Percentiles rank a stretch among this genome's conserved stretches.
Evolutionary conservation across 2,888 invertebrate genomes (phyloP).

Genomic region (Podabrus alpinus): DNA sequence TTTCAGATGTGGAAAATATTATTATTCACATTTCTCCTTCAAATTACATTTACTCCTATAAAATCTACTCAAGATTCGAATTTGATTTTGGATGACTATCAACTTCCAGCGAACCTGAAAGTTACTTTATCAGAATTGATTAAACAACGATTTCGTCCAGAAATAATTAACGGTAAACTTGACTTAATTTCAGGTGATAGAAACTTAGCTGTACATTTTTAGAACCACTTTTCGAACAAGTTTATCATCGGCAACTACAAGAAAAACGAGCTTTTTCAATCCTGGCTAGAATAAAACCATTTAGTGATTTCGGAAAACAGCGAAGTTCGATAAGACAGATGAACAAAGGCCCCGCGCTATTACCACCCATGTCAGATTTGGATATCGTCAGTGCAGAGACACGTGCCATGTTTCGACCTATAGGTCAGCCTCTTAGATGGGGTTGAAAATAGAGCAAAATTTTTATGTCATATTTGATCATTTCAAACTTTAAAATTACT

Average conservation of each 20-base stretch:
- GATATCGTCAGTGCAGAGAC: constrained; percentile 52
- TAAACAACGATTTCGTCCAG: constrained; percentile 36
- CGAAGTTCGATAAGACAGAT: constrained; percentile 49
- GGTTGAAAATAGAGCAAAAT: constrained; percentile 45
- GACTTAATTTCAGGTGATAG: not conserved
- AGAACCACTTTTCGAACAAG: constrained; percentile 15
- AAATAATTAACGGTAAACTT: constrained; percentile 35
- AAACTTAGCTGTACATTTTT: constrained; percentile 9
- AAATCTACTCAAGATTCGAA: constrained; percentile 40
- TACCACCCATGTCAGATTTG: constrained; percentile 29
- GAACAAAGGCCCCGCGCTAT: constrained; percentile 28
- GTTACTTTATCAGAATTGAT: constrained; percentile 30
- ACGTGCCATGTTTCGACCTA: constrained; percentile 51
- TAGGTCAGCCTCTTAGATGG: constrained; percentile 58
- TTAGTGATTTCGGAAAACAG: constrained; percentile 53
- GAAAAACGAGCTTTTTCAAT: constrained; percentile 55
- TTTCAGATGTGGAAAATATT: constrained; percentile 46
- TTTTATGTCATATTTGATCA: constrained; percentile 19
- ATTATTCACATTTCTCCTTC: constrained; percentile 37
- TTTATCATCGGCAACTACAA: constrained; percentile 6
- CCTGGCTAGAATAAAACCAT: constrained; percentile 55
- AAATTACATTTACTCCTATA: constrained; percentile 37
- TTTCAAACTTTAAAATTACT: constrained; percentile 3
- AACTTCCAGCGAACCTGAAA: constrained; percentile 28
- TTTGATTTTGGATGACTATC: constrained; percentile 37